Conservation (phyloP, 2,797 vertebrate species). For the Chloroceryle amazona region DNA sequence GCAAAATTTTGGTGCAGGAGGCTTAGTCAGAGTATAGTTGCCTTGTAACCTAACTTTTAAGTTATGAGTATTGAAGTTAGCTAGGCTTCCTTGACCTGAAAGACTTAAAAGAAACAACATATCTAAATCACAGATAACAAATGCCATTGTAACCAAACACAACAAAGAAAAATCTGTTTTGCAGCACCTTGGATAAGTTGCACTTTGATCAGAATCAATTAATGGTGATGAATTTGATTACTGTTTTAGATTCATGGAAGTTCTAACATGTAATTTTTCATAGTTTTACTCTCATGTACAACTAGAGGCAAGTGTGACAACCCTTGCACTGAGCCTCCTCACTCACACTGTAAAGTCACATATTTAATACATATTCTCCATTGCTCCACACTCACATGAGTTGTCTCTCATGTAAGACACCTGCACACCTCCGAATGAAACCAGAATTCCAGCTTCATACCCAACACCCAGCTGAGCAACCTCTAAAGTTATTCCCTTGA, state of each 20-base stretch:
- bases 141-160: background rate
- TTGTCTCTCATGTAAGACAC: background rate
- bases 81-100: background rate
- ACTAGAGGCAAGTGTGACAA: background rate
- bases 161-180: background rate
- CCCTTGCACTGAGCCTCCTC: rapidly evolving
- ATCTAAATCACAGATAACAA: background rate
- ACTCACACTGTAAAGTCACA: background rate
- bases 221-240: background rate
- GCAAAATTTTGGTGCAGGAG: background rate
- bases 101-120: background rate
- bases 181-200: background rate
- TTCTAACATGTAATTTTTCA: background rate
- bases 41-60: background rate
- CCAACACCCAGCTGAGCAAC: background rate
- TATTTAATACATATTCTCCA: background rate
- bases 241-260: background rate
- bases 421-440: background rate
- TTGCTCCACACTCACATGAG: background rate
- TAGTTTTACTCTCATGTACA: background rate
- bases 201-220: background rate
- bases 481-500: background rate
- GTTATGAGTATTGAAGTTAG: background rate
- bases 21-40: background rate
- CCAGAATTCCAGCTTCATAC: background rate